Conservation (phyloP, 2,113 vertebrate genomes). For the Datnioides undecimradiatus region DNA sequence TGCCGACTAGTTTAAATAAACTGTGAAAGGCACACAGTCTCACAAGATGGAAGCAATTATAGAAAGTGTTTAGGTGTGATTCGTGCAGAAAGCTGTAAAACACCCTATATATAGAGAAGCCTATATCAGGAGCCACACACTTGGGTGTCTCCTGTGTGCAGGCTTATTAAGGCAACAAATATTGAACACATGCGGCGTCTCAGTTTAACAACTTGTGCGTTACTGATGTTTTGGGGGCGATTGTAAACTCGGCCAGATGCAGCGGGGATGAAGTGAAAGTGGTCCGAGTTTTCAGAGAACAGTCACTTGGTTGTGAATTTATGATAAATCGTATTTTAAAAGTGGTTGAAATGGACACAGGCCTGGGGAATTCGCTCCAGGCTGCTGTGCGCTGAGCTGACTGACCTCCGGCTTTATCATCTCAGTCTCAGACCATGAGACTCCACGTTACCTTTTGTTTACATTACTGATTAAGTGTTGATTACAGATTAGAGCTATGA, state of each 20-base stretch:
- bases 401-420: neutral
- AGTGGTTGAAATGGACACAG: neutral
- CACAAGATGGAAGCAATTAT: neutral
- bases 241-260: neutral
- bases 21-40: neutral
- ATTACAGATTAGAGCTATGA: neutral
- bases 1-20: no score
- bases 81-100: neutral
- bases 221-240: neutral
- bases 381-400: neutral
- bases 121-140: neutral
- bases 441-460: neutral
- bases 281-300: neutral
- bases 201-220: neutral
- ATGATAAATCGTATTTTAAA: neutral
- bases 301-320: neutral
- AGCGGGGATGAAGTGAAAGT: neutral
- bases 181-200: neutral
- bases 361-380: slow-evolving; percentile 13
- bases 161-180: neutral
- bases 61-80: neutral
- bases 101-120: neutral
- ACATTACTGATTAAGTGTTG: neutral
- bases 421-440: neutral
- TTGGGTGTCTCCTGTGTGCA: neutral